Evolutionary conservation across 2,888 invertebrate genomes (phyloP), one percentile per base, ranked within the genome.

Genomic region (Leptogaster cylindrica): DNA sequence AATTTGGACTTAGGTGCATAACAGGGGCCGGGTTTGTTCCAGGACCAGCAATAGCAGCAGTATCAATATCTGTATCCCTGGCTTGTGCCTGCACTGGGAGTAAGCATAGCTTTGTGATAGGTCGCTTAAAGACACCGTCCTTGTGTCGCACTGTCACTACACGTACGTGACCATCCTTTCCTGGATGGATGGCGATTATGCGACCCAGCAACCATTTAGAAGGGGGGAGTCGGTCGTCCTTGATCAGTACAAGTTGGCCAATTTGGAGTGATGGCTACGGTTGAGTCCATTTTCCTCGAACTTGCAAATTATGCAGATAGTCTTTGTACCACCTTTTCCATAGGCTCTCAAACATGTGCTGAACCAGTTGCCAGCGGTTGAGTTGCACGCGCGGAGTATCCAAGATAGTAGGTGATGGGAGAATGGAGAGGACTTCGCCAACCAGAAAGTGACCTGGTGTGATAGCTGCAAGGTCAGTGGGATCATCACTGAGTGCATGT

Each of bases 401-500:
- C n/a, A n/a, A n/a, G n/a, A n/a, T n/a, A n/a, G n/a, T n/a, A n/a
- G n/a, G n/a, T n/a, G n/a, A n/a, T n/a, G n/a, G n/a, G n/a, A n/a
- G 14, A 23, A 14, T 28, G 3, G 8, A 12, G 8, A 52, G 10
- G 8, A 16, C 8, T 7, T 31, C 51, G n/a, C 51, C 31, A 28
- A 48, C 25, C 18, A 48, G 25, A 25, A 48, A 48, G 48, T 48
- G 48, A 7, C 25, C 48, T 16, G 69, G 69, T 28, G 66, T 69
- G 5, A 69, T 31, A 2, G 51, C 44, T 8, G 27, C n/a, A n/a
- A 66, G 39, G 14, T 66, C 66, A 23, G 12, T 20, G 0, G 67
- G 65, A 46, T 71, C 70, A 16, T 68, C 64, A 14, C 64, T 65
- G 10, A 71, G 67, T 5, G 66, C 68, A 39, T 55, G 65, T 2